Conservation (phyloP, 2,888 invertebrate species). For the Unio pictorum region DNA sequence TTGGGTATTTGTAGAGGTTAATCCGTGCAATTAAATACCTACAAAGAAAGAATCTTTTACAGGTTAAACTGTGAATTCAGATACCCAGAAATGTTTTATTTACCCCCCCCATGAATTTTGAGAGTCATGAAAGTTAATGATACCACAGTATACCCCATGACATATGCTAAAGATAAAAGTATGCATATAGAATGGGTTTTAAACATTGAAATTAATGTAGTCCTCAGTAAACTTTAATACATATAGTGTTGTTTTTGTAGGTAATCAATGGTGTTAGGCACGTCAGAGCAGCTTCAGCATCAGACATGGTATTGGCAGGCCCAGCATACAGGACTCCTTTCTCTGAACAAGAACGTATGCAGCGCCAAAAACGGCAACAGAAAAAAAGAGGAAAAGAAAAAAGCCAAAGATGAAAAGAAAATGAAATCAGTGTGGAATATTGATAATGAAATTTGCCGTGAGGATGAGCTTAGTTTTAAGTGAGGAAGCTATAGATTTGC, state of each 20-base stretch:
- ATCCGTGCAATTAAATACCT: too few species aligned
- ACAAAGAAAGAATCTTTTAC: too few species aligned
- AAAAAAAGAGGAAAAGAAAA: slow-evolving; percentile 63
- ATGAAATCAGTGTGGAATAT: slow-evolving; percentile 64
- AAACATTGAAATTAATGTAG: too few species aligned
- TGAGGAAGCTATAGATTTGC: slow-evolving; percentile 22
- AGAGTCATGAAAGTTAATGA: too few species aligned
- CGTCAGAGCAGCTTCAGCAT: slow-evolving; percentile 23
- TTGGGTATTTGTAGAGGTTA: too few species aligned
- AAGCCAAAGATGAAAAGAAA: slow-evolving; percentile 54
- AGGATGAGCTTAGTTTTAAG: slow-evolving; percentile 59
- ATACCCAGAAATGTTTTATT: too few species aligned
- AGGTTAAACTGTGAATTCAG: too few species aligned
- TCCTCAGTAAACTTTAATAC: too few species aligned
- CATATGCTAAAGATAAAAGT: too few species aligned
- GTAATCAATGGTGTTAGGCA: slow-evolving; percentile 27
- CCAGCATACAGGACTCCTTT: slow-evolving; percentile 57
- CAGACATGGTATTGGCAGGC: slow-evolving; percentile 38
- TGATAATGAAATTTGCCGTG: slow-evolving; percentile 56
- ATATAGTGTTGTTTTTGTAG: slow-evolving; percentile 9
- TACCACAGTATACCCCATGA: too few species aligned
- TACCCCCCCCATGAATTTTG: too few species aligned
- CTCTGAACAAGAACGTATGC: slow-evolving; percentile 50
- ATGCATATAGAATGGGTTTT: too few species aligned
- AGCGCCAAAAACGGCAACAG: slow-evolving; percentile 37